Conservation (phyloP, 2,888 invertebrate genomes). For the Isotomurus palustris region DNA sequence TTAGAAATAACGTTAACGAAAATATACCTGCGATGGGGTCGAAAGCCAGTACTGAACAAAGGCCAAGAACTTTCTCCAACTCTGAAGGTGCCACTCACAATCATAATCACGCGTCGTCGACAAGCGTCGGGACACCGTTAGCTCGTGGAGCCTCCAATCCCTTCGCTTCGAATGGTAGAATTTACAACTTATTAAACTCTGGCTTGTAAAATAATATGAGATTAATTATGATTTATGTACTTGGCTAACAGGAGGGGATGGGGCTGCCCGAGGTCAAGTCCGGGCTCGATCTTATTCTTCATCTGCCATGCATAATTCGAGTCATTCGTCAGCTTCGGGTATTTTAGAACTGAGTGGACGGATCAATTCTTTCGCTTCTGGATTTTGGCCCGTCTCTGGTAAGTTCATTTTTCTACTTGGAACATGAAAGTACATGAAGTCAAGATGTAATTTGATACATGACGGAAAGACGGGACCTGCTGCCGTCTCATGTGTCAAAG, state of each 20-base stretch:
- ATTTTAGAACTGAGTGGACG: slow-evolving; percentile 32
- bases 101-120: slow-evolving; percentile 7
- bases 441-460: too few relatives aligned
- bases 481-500: too few relatives aligned
- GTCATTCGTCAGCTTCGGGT: slow-evolving; percentile 20
- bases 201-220: background rate
- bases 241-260: slow-evolving; percentile 7
- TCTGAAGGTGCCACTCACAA: slow-evolving; percentile 27
- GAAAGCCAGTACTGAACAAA: slow-evolving; percentile 34
- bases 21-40: slow-evolving; percentile 23
- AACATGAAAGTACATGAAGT: slow-evolving; percentile 2
- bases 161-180: slow-evolving; percentile 7
- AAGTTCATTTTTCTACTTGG: background rate
- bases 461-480: too few relatives aligned
- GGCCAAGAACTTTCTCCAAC: slow-evolving; percentile 39
- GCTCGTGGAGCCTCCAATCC: slow-evolving; percentile 8
- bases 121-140: slow-evolving; percentile 7
- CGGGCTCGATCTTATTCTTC: slow-evolving; percentile 36
- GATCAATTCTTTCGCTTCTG: slow-evolving; percentile 29
- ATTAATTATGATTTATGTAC: background rate
- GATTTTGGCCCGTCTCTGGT: slow-evolving; percentile 36
- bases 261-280: slow-evolving; percentile 24
- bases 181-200: background rate
- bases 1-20: too few relatives aligned
- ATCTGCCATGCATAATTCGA: slow-evolving; percentile 26